Percentiles rank a stretch among this genome's conserved stretches.
Evolutionary conservation across 1,140 invertebrate genomes (phyloP).

Genomic region (Xylocopa sonorina): DNA sequence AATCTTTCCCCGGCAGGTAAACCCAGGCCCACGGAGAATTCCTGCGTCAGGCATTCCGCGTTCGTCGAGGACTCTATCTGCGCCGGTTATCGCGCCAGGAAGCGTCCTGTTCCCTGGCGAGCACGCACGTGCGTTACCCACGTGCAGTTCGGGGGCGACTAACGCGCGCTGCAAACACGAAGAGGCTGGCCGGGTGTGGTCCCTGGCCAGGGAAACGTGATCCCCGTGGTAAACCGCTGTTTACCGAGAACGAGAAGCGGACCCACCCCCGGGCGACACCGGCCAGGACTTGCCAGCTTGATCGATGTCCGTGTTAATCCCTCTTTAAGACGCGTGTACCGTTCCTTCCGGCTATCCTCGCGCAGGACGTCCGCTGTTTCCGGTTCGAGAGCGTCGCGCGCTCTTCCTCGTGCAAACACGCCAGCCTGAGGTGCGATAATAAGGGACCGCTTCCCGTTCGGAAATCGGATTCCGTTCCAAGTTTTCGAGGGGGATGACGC

Average conservation of each 20-base stretch:
- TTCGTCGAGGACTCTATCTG: slow-evolving; percentile 55
- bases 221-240: slow-evolving; percentile 73
- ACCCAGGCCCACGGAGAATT: background rate
- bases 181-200: slow-evolving; percentile 67
- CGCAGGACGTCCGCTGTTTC: slow-evolving; percentile 19
- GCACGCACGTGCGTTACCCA: slow-evolving; percentile 65
- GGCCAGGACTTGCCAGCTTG: slow-evolving; percentile 31
- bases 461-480: background rate
- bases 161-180: slow-evolving; percentile 67
- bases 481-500: background rate
- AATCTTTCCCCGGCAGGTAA: slow-evolving; percentile 1
- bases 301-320: slow-evolving; percentile 64
- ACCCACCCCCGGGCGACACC: slow-evolving; percentile 26
- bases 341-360: slow-evolving; percentile 50
- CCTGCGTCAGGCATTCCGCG: slow-evolving; percentile 25
- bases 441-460: slow-evolving; percentile 15
- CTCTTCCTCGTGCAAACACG: slow-evolving; percentile 18
- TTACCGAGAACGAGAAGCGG: slow-evolving; percentile 63
- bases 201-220: slow-evolving; percentile 66
- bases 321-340: slow-evolving; percentile 37
- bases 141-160: slow-evolving; percentile 48
- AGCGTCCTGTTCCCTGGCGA: slow-evolving; percentile 13
- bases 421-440: slow-evolving; percentile 38
- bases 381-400: slow-evolving; percentile 7
- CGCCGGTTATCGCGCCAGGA: slow-evolving; percentile 57